phyloP scores from a whole-genome alignment of 2,888 invertebrate genomes.

The Heliconius erato region DNA sequence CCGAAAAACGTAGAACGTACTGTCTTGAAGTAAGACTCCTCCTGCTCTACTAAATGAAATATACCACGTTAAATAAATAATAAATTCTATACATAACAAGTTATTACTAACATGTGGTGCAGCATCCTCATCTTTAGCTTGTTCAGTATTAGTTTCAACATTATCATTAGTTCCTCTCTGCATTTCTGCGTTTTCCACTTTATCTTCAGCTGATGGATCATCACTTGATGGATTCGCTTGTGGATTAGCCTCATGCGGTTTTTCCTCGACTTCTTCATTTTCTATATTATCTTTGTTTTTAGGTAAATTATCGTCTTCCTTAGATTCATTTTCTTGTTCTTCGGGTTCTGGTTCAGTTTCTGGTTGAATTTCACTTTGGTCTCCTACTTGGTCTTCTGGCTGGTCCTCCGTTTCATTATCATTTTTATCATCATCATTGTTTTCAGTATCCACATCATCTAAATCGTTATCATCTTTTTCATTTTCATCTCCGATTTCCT shows the following conservation, averaged over 20 bases:
- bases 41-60: no score
- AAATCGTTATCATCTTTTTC: slow-evolving; percentile 55
- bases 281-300: slow-evolving; percentile 77
- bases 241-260: slow-evolving; percentile 80
- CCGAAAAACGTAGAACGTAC: no score
- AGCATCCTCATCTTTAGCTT: slow-evolving; percentile 76
- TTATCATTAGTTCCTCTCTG: slow-evolving; percentile 79
- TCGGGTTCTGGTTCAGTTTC: slow-evolving; percentile 64
- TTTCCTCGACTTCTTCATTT: slow-evolving; percentile 76
- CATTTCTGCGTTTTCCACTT: slow-evolving; percentile 82
- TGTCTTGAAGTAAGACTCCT: no score
- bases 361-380: slow-evolving; percentile 59
- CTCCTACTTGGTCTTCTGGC: slow-evolving; percentile 44
- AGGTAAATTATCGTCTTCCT: slow-evolving; percentile 71
- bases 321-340: slow-evolving; percentile 50
- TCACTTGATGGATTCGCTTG: slow-evolving; percentile 82
- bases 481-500: slow-evolving; percentile 51
- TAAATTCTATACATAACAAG: background rate
- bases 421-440: slow-evolving; percentile 69
- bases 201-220: slow-evolving; percentile 80
- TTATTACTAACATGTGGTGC: slow-evolving; percentile 73
- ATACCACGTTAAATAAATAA: background rate
- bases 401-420: slow-evolving; percentile 76
- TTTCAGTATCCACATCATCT: slow-evolving; percentile 47
- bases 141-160: slow-evolving; percentile 80